phyloP scores from a whole-genome alignment of 37 sponge, comb jelly and placozoan genomes.

The Geodia barretti region DNA sequence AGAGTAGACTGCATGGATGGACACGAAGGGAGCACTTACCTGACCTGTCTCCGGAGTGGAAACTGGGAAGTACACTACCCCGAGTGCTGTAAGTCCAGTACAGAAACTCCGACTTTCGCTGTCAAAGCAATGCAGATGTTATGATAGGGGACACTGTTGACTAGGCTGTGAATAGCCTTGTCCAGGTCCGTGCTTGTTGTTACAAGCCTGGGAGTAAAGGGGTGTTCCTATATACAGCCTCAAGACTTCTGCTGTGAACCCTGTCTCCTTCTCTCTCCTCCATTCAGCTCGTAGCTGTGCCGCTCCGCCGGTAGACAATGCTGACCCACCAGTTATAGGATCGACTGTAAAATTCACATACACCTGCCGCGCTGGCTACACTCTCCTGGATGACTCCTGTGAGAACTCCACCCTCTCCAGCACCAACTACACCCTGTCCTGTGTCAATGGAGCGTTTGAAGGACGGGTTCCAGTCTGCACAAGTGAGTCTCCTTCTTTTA shows the following conservation, averaged over 20 bases:
- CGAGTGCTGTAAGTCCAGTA: background rate
- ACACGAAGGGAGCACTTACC: background rate
- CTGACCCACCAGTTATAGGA: background rate
- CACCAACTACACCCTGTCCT: background rate
- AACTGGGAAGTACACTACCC: background rate
- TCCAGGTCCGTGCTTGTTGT: background rate
- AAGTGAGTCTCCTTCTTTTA: too few relatives aligned
- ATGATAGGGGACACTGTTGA: background rate
- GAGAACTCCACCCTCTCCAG: too few relatives aligned
- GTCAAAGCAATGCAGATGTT: background rate
- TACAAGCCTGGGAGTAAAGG: background rate
- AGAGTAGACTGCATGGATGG: background rate
- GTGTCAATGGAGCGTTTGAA: background rate
- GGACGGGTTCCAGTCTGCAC: slow-evolving; percentile 35
- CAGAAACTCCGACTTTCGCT: background rate
- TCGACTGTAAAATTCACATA: background rate
- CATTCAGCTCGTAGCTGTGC: background rate
- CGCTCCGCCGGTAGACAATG: background rate
- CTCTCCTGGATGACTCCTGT: slow-evolving; percentile 12
- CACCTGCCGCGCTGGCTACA: slow-evolving; percentile 14
- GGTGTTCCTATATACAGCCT: background rate
- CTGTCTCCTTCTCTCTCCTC: background rate
- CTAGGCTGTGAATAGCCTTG: background rate
- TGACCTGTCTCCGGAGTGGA: background rate
- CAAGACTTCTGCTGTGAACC: background rate